Base-by-base conservation (phyloP, 2,113 vertebrate species). In the Cariama cristata region DNA sequence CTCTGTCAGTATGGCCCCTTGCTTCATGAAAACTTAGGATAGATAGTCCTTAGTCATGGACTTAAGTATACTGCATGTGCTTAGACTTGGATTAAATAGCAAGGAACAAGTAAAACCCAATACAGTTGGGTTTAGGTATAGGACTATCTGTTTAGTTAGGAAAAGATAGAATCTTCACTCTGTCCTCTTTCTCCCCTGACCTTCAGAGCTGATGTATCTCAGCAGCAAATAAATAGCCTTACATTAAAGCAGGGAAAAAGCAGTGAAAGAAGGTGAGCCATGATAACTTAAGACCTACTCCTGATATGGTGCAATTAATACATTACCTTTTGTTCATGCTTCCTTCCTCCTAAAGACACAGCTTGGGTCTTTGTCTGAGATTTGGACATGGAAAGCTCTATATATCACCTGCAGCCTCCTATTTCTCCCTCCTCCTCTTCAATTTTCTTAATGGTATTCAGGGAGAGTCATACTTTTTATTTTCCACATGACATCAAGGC, bases 401-500 rank as follows among this genome's bases (percentile, higher is more conserved):
- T 56, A 60, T 50, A 30, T 33, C 24, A 80, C 42, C 32, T 52
- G 14, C 8, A 62, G 20, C 12, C 27, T 14, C 17, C 68, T 74
- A 4, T 49, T 89, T 88, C 13, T 50, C 6, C 26, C 9, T 13
- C 3, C 6, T 71, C 20, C 26, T 6, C 32, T 91, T 81, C 73
- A 56, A 40, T 91, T 94, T 92, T 80, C 56, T 75, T 86, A 77
- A 86, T 56, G 30, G 14, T 63, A 91, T 93, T 96, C 92, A 81
- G 55, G 4, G 35, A 86, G 26, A 86, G 30, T 67, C 33, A 81
- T 40, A 56, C 23, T 93, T 93, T 56, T 86, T 92, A 67, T 94
- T 95, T 97, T 95, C 86, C 75, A 92, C 52, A 80, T 69, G 52
- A 74, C 79, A 94, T 82, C 72, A 84, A 92, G 82, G 53, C 55